Conservation (phyloP, 2,888 invertebrate genomes). For the Sphaerophoria rueppellii region DNA sequence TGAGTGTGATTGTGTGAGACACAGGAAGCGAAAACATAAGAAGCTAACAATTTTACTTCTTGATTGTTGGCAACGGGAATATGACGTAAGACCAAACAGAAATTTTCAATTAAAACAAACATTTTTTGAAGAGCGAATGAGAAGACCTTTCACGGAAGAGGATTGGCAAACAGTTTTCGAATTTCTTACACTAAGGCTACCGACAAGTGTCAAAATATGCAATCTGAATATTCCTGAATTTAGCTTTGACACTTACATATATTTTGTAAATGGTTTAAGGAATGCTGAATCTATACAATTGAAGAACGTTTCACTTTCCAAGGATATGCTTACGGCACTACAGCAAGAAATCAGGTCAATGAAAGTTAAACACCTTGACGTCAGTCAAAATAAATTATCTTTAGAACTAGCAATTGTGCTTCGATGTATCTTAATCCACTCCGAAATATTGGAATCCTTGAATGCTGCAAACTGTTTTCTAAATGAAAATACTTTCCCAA, state of each 20-base stretch:
- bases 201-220: slow-evolving; percentile 49
- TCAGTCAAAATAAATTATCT: slow-evolving; percentile 76
- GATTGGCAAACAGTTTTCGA: slow-evolving; percentile 77
- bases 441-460: slow-evolving; percentile 73
- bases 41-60: slow-evolving; percentile 75
- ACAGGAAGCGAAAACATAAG: neutral
- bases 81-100: slow-evolving; percentile 78
- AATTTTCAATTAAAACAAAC: slow-evolving; percentile 77
- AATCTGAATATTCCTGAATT: slow-evolving; percentile 29
- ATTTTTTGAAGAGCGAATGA: slow-evolving; percentile 77
- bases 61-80: slow-evolving; percentile 81
- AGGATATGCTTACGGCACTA: slow-evolving; percentile 76
- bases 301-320: slow-evolving; percentile 76
- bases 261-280: slow-evolving; percentile 73
- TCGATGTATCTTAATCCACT: slow-evolving; percentile 75
- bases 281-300: slow-evolving; percentile 75
- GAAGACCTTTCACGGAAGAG: slow-evolving; percentile 74
- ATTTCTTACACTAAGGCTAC: slow-evolving; percentile 74
- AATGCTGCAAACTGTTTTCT: slow-evolving; percentile 77
- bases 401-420: slow-evolving; percentile 71
- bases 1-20: slow-evolving; percentile 23
- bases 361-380: slow-evolving; percentile 75
- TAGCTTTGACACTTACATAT: neutral
- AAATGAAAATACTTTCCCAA: slow-evolving; percentile 78
- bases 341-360: slow-evolving; percentile 68